A percentile compares a stretch with the other conserved stretches of the same genome.
Evolutionary conservation across 2,888 invertebrate species (phyloP).

Genomic region (Dryomyza anilis): DNA sequence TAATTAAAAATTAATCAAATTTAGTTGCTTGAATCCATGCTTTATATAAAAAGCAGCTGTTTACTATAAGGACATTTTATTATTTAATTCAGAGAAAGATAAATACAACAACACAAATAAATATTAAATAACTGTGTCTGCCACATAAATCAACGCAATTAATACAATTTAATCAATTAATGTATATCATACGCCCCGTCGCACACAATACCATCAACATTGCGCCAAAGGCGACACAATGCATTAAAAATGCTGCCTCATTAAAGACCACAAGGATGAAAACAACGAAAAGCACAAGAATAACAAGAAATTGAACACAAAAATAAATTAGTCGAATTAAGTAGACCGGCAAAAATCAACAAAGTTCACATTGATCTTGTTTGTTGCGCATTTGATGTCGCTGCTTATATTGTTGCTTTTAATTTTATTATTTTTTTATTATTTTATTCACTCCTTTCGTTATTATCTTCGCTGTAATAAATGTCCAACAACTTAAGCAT

Average conservation of each 20-base stretch:
- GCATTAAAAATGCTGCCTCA: conserved; percentile 1
- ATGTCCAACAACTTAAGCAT: conserved; percentile 34
- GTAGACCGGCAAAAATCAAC: not conserved
- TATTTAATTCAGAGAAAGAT: too few relatives aligned
- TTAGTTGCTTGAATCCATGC: too few relatives aligned
- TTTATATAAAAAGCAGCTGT: too few relatives aligned
- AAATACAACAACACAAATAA: too few relatives aligned
- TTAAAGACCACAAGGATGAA: conserved; percentile 21
- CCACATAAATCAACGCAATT: conserved; percentile 27
- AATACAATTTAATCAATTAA: conserved; percentile 41
- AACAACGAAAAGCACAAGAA: not conserved
- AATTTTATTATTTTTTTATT: too few relatives aligned
- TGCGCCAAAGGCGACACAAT: not conserved
- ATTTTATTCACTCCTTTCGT: too few relatives aligned
- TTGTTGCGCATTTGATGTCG: not conserved
- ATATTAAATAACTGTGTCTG: too few relatives aligned
- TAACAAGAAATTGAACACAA: not conserved
- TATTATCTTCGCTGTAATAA: too few relatives aligned
- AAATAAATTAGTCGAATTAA: not conserved
- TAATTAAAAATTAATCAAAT: too few relatives aligned
- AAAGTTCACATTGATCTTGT: not conserved
- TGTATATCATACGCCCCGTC: conserved; percentile 33
- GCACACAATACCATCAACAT: too few relatives aligned
- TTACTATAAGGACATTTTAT: too few relatives aligned
- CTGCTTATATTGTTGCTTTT: not conserved